Evolutionary conservation across 2,797 vertebrate genomes (phyloP).

Genomic region (Xenopus petersii): DNA sequence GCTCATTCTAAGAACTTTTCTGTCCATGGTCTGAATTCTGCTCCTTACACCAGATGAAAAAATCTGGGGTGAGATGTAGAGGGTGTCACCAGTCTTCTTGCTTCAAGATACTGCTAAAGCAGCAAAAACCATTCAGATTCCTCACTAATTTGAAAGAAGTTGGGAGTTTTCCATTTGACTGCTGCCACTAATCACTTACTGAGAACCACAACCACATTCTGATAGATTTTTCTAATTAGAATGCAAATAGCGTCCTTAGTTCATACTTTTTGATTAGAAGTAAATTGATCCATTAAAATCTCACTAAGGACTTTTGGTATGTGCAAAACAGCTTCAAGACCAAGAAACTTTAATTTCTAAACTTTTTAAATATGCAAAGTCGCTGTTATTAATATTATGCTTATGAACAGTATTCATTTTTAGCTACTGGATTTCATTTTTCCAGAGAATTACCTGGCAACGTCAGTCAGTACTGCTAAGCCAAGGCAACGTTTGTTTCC

Average conservation of each 20-base stretch:
- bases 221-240: conserved; percentile 50
- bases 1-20: too few relatives aligned
- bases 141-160: too few relatives aligned
- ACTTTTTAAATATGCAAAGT: conserved; percentile 1
- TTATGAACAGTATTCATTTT: conserved; percentile 15
- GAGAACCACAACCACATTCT: conserved; percentile 31
- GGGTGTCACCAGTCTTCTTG: too few relatives aligned
- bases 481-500: background rate
- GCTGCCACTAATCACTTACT: conserved; percentile 42
- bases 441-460: conserved; percentile 11
- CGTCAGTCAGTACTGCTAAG: background rate
- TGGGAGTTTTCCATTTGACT: background rate
- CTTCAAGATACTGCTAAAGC: too few relatives aligned
- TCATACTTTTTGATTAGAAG: conserved; percentile 41
- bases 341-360: conserved; percentile 14
- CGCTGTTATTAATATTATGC: conserved; percentile 21
- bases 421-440: background rate
- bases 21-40: too few relatives aligned
- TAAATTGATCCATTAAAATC: conserved; percentile 51
- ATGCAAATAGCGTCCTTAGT: conserved; percentile 48
- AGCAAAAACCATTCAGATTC: too few relatives aligned
- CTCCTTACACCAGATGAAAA: too few relatives aligned
- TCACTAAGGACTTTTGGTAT: conserved; percentile 40
- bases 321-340: conserved; percentile 12
- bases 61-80: too few relatives aligned